These are phyloP conservation scores for Deilephila porcellus DNA, from an alignment of 2,888 invertebrate genomes.

Conservation along the genomic window DNA sequence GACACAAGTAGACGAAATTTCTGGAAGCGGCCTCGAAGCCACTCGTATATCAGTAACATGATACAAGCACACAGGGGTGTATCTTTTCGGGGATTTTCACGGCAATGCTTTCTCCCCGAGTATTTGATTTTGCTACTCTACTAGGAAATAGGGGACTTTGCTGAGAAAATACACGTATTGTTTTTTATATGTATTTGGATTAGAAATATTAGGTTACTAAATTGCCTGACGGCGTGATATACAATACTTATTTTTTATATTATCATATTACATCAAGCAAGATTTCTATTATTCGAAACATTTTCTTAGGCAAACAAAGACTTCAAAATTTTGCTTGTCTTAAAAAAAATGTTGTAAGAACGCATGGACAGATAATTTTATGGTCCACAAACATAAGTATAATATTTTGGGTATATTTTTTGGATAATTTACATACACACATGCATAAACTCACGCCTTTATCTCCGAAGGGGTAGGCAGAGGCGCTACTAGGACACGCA, in stretches of 20 bases:
- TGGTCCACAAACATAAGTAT: no score
- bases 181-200: not conserved
- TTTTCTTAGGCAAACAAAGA: no score
- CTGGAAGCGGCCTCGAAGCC: conserved; percentile 40
- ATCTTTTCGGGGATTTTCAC: conserved; percentile 41
- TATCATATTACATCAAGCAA: no score
- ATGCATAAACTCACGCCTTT: no score
- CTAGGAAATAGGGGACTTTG: not conserved
- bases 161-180: not conserved
- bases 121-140: conserved; percentile 36
- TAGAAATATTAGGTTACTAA: not conserved
- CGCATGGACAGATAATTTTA: no score
- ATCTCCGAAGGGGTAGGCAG: no score
- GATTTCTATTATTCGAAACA: no score
- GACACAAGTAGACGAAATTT: conserved; percentile 45
- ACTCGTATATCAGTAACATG: conserved; percentile 45
- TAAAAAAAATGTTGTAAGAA: no score
- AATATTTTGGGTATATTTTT: no score
- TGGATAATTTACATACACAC: no score
- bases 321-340: no score
- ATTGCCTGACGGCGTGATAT: not conserved
- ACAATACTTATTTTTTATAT: not conserved
- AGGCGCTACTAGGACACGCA: no score
- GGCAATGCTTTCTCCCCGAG: conserved; percentile 40
- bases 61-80: conserved; percentile 43